Percentiles rank a stretch among this genome's conserved stretches.
Evolutionary conservation across 2,113 vertebrate genomes (phyloP).

Genomic region (Chrysemys picta): DNA sequence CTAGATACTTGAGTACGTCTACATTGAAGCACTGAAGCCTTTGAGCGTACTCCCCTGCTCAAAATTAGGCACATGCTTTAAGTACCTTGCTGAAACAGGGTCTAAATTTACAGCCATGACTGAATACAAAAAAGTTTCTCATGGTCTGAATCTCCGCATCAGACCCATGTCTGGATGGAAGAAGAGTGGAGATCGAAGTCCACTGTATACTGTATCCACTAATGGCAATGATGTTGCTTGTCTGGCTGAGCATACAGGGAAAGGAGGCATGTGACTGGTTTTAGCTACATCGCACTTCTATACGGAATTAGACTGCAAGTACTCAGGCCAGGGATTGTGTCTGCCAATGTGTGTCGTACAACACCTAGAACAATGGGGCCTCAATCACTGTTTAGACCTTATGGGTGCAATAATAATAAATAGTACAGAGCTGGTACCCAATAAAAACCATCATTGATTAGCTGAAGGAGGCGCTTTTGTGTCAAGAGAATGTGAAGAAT

Average conservation of each 20-base stretch:
- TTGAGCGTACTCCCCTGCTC: no score
- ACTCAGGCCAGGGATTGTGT: background rate
- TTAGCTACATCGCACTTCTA: background rate
- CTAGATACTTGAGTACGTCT: background rate
- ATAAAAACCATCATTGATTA: background rate
- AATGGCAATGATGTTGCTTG: background rate
- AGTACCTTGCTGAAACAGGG: background rate
- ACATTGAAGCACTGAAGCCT: background rate
- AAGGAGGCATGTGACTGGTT: background rate
- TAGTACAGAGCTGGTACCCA: background rate
- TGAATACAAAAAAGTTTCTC: background rate
- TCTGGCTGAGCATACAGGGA: background rate
- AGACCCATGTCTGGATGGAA: background rate
- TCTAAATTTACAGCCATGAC: background rate
- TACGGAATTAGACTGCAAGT: background rate
- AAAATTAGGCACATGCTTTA: background rate
- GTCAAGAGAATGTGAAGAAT: background rate
- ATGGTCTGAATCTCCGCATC: background rate
- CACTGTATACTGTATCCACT: no score
- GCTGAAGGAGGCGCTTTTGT: background rate
- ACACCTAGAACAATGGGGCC: no score
- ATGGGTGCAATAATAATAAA: background rate
- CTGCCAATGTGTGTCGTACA: background rate
- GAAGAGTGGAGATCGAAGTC: background rate
- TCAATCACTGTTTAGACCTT: background rate